These are phyloP conservation scores for Varanus salvator DNA, from an alignment of 2,113 vertebrate species.

Conservation along the genomic window DNA sequence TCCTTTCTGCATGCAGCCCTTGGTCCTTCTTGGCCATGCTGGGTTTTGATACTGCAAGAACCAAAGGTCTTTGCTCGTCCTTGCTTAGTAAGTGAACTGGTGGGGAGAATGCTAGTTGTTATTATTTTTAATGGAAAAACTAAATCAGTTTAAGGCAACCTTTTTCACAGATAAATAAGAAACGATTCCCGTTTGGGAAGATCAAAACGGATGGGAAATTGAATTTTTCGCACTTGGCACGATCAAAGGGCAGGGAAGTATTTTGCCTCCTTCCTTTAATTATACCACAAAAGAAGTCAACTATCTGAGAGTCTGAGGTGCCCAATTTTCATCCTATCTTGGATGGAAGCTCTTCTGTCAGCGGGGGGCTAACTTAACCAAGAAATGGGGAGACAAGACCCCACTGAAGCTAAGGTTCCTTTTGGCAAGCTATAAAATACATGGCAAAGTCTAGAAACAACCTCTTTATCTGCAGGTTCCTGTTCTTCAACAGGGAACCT, in stretches of 20 bases:
- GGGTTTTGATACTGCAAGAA: not conserved
- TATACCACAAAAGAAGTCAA: constrained; percentile 26
- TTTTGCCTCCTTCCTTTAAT: constrained; percentile 37
- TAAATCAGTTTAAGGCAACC: not conserved
- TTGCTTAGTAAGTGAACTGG: not conserved
- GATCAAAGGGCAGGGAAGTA: constrained; percentile 27
- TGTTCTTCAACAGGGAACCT: too few relatives aligned
- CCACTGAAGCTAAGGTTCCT: not conserved
- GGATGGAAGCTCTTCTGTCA: not conserved
- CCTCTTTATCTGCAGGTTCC: too few relatives aligned
- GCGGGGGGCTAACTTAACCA: not conserved
- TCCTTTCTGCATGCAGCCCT: not conserved
- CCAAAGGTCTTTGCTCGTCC: not conserved
- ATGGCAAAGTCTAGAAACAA: not conserved
- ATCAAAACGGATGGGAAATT: constrained; percentile 35
- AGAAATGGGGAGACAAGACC: not conserved
- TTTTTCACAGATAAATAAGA: not conserved
- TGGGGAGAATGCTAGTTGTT: not conserved
- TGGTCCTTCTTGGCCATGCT: not conserved
- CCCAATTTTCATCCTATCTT: constrained; percentile 39
- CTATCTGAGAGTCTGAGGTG: constrained; percentile 35
- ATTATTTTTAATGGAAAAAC: not conserved
- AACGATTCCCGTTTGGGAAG: constrained; percentile 20
- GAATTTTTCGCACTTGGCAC: constrained; percentile 31
- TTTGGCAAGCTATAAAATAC: not conserved